A percentile compares a stretch with the other conserved stretches of the same genome.
Conservation (phyloP, 2,113 vertebrate genomes). For the Apteryx owenii region DNA sequence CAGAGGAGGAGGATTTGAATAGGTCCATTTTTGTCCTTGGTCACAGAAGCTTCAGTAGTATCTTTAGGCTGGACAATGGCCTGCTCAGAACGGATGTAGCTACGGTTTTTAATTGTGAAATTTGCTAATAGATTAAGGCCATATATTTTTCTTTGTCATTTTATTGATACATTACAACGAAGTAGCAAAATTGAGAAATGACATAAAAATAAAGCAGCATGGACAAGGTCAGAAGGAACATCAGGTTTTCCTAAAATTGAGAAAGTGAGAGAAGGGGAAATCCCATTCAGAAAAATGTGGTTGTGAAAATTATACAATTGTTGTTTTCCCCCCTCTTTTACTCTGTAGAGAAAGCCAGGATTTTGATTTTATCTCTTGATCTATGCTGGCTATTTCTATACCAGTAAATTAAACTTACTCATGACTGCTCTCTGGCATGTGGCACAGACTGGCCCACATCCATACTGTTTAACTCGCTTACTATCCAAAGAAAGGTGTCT, state of each 20-base stretch:
- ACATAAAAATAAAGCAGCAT: neutral
- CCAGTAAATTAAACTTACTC: neutral
- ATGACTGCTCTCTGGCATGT: neutral
- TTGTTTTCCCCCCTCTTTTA: neutral
- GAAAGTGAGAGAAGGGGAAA: neutral
- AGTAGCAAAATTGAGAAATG: neutral
- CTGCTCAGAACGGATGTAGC: neutral
- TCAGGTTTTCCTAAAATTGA: neutral
- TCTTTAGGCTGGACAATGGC: neutral
- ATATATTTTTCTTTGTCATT: neutral
- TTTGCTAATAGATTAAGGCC: neutral
- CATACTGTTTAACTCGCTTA: neutral
- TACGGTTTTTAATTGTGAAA: neutral
- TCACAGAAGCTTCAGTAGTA: neutral
- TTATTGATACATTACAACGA: neutral
- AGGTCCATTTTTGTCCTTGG: neutral
- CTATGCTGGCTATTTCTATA: neutral
- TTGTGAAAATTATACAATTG: neutral
- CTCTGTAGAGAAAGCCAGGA: neutral
- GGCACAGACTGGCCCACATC: neutral
- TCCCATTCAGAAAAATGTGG: neutral
- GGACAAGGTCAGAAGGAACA: neutral
- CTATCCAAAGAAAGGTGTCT: slow-evolving; percentile 1
- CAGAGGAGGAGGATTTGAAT: neutral
- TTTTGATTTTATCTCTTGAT: neutral